A percentile compares a stretch with the other conserved stretches of the same genome.
Evolutionary conservation across 2,797 vertebrate genomes (phyloP).

Genomic region (Eremophila alpestris): DNA sequence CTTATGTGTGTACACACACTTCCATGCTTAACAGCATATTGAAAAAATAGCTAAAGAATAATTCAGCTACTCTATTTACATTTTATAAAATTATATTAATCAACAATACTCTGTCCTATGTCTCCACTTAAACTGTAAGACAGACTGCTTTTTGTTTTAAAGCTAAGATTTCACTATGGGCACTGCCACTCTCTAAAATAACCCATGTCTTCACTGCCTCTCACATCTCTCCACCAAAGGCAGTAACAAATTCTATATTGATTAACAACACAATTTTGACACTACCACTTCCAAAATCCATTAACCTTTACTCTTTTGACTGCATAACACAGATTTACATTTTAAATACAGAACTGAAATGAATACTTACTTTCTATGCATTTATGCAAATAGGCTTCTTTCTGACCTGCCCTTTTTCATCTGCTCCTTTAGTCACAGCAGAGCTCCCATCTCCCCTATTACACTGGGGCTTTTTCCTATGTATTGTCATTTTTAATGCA

Average conservation of each 20-base stretch:
- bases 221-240: neutral
- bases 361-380: neutral
- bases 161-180: neutral
- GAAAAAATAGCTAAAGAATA: neutral
- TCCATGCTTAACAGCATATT: neutral
- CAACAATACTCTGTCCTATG: neutral
- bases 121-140: neutral
- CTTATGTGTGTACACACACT: neutral
- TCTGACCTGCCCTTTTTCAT: conserved; percentile 18
- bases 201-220: neutral
- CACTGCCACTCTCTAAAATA: neutral
- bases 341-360: conserved; percentile 5
- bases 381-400: conserved; percentile 4
- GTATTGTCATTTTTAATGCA: neutral
- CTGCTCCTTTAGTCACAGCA: neutral
- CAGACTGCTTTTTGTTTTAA: neutral
- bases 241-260: neutral
- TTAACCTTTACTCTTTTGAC: conserved; percentile 24
- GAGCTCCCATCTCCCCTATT: neutral
- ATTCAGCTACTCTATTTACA: neutral
- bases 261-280: neutral
- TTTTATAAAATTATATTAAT: neutral
- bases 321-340: neutral
- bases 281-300: conserved; percentile 15
- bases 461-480: neutral